These are phyloP conservation scores for Nycticebus coucang DNA, from an alignment of 2,113 vertebrate genomes.

Conservation along the genomic window DNA sequence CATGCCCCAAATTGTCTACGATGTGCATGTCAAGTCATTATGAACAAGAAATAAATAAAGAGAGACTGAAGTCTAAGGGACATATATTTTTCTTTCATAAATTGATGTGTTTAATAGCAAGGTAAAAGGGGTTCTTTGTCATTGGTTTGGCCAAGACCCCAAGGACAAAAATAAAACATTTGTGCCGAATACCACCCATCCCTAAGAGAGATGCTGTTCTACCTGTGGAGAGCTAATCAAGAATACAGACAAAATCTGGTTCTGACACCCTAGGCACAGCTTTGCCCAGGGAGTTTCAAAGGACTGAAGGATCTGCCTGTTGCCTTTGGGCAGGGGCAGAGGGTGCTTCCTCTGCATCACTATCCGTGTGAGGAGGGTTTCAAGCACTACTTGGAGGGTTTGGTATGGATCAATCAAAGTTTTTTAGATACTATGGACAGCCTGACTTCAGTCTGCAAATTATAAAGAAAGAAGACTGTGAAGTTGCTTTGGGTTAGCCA, in stretches of 20 bases:
- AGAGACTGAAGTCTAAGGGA: neutral
- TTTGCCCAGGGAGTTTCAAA: neutral
- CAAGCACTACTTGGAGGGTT: neutral
- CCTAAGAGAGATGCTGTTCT: accelerated
- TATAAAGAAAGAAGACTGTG: neutral
- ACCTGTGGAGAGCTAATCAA: neutral
- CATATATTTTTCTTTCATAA: neutral
- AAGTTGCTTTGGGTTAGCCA: accelerated
- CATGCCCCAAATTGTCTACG: neutral
- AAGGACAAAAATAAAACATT: neutral
- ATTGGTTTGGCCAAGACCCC: neutral
- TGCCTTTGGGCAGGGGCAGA: neutral
- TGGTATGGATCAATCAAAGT: accelerated
- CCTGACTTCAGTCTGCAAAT: neutral
- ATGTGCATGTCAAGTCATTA: neutral
- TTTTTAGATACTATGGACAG: neutral
- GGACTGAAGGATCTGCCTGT: accelerated
- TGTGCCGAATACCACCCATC: neutral
- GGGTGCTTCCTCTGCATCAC: accelerated
- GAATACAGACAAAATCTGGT: neutral
- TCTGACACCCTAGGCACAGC: neutral
- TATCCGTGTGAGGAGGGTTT: accelerated
- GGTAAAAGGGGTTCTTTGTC: neutral
- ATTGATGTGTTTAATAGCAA: neutral
- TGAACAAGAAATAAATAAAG: neutral